These are phyloP conservation scores for Macroramphosus scolopax DNA, from an alignment of 2,797 vertebrate genomes.

Conservation along the genomic window DNA sequence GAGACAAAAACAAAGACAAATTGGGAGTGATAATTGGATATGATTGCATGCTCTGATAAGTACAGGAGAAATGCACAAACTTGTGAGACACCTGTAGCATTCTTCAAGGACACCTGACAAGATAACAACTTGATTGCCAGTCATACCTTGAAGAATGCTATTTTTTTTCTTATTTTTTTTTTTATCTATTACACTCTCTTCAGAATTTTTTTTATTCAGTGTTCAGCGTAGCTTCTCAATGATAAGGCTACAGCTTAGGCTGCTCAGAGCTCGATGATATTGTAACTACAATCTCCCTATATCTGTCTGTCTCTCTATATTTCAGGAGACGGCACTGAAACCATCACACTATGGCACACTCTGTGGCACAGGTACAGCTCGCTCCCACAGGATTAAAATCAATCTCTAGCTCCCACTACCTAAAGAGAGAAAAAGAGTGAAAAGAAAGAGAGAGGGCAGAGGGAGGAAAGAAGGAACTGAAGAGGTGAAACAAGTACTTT, in stretches of 20 bases:
- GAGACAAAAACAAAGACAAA: slow-evolving; percentile 72
- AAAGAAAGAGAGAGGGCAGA: slow-evolving; percentile 57
- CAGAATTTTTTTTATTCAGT: slow-evolving; percentile 68
- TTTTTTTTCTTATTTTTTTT: slow-evolving; percentile 46
- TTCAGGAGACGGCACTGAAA: slow-evolving; percentile 89
- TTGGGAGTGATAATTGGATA: slow-evolving; percentile 74
- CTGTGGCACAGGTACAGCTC: slow-evolving; percentile 87
- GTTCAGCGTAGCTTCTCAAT: slow-evolving; percentile 70
- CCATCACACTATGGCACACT: slow-evolving; percentile 89
- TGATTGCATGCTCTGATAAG: slow-evolving; percentile 81
- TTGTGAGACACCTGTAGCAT: slow-evolving; percentile 77
- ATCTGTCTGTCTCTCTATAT: slow-evolving; percentile 91
- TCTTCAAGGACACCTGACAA: slow-evolving; percentile 83
- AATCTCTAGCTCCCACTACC: slow-evolving; percentile 85
- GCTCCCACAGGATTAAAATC: slow-evolving; percentile 90
- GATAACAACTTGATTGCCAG: slow-evolving; percentile 71
- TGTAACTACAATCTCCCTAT: slow-evolving; percentile 87
- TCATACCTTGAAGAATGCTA: slow-evolving; percentile 82
- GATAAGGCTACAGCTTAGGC: slow-evolving; percentile 78
- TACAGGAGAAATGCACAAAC: slow-evolving; percentile 76
- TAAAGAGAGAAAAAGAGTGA: slow-evolving; percentile 70
- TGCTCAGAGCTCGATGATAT: slow-evolving; percentile 81
- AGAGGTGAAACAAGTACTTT: slow-evolving; percentile 82
- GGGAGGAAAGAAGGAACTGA: slow-evolving; percentile 77
- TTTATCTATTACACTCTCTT: slow-evolving; percentile 41